A percentile compares a stretch with the other conserved stretches of the same genome.
phyloP scores from a whole-genome alignment of 2,797 vertebrate genomes.

The Cottoperca gobio region DNA sequence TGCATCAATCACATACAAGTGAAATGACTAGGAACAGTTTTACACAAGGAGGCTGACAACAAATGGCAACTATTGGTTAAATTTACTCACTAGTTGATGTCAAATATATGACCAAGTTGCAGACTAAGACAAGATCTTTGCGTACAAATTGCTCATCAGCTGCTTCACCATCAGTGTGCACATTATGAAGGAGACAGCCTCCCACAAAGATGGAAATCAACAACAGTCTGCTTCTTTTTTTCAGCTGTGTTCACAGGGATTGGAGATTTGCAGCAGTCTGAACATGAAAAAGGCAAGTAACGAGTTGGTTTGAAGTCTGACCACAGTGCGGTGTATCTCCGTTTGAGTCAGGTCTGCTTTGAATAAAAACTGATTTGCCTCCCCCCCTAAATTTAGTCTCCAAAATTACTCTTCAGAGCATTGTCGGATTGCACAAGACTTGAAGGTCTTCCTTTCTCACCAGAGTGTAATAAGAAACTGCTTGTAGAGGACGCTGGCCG shows the following conservation, averaged over 20 bases:
- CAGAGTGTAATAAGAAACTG: constrained; percentile 83
- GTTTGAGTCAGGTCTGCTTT: constrained; percentile 87
- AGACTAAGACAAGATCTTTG: constrained; percentile 17
- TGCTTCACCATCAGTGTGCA: constrained; percentile 54
- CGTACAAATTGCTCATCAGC: constrained; percentile 61
- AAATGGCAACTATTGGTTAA: constrained; percentile 13
- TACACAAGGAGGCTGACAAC: not conserved
- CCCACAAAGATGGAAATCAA: constrained; percentile 71
- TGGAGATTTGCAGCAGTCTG: constrained; percentile 83
- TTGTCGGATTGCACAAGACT: constrained; percentile 78
- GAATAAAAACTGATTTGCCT: constrained; percentile 87
- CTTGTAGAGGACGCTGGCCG: constrained; percentile 74
- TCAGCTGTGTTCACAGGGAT: constrained; percentile 70
- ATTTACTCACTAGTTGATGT: not conserved
- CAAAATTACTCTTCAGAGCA: constrained; percentile 85
- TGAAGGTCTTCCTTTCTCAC: constrained; percentile 77
- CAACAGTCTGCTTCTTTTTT: constrained; percentile 70
- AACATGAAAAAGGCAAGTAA: constrained; percentile 86
- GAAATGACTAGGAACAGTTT: constrained; percentile 51
- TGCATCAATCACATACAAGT: constrained; percentile 61
- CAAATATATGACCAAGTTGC: constrained; percentile 1
- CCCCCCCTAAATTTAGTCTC: constrained; percentile 80
- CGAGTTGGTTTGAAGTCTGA: constrained; percentile 84
- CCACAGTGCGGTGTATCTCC: constrained; percentile 87
- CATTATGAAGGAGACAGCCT: constrained; percentile 57